Base-by-base conservation (phyloP, 2,113 vertebrate species). In the Aspiorhynchus laticeps region DNA sequence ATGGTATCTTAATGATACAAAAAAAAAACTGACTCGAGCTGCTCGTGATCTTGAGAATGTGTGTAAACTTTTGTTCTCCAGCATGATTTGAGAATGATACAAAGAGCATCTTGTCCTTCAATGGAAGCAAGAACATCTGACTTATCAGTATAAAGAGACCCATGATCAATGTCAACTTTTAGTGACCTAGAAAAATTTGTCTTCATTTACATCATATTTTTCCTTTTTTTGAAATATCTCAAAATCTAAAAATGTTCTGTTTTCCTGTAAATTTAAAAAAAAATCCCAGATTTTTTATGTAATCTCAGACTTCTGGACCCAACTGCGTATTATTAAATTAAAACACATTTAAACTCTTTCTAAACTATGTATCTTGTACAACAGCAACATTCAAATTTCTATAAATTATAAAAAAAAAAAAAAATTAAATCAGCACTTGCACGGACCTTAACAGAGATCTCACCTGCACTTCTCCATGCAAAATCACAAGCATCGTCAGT, bases 391-490 rank as follows among this genome's bases (percentile, higher is more conserved):
- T 86, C 85, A 86, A 41, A 51, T n/a, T 80, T 21, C 9, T 28
- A 67, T 24, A 12, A 74, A 77, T 10, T 1, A 65, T 63, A 11
- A 48, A 24, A 43, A 63, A 75, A 38, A 38, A 10, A 43, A 43
- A 10, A 0, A 46, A 82, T 21, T 82, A 56, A 77, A 26, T 31
- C 28, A 75, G 19, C 63, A 46, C n/a, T 81, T 69, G 26, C 53
- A 85, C 7, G 21, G 1, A 14, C 10, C 21, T 83, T 41, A 26
- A 33, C 17, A 46, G 36, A 84, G 15, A 53, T 86, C 56, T 61
- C 26, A 87, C 77, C 2, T 33, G 15, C 59, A 87, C 56, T 85
- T 84, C 53, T 78, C 48, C 67, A 38, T 87, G 46, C 76, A 63
- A 69, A 78, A 76, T 84, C 59, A 71, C n/a, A 76, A 36, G 74